Evolutionary conservation across 2,888 invertebrate species (phyloP).

Genomic region (Rhodophaea formosa): DNA sequence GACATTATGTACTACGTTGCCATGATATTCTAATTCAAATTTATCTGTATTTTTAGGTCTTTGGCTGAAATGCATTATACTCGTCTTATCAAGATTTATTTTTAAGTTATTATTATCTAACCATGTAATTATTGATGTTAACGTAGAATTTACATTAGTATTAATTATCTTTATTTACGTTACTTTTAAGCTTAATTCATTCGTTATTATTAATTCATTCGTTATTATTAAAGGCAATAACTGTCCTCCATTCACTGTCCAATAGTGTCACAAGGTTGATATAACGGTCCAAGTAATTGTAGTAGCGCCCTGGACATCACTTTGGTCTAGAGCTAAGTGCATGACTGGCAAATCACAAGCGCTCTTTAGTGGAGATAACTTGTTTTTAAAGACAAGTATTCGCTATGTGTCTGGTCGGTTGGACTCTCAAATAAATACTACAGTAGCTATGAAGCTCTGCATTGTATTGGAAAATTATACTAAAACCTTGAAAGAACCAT

Average conservation of each 20-base stretch:
- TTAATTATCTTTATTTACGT: too few species aligned
- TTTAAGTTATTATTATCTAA: too few species aligned
- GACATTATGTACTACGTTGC: too few species aligned
- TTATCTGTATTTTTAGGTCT: too few species aligned
- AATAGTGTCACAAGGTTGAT: constrained; percentile 2
- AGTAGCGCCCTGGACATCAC: not conserved
- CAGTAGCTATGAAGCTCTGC: constrained; percentile 15
- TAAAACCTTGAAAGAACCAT: too few species aligned
- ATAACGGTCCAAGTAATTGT: not conserved
- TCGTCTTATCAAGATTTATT: too few species aligned
- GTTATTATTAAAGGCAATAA: not conserved
- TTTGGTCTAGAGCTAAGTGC: constrained; percentile 32
- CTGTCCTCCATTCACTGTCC: not conserved
- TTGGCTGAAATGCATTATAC: too few species aligned
- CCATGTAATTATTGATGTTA: too few species aligned
- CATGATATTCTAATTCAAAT: too few species aligned
- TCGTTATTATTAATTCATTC: not conserved
- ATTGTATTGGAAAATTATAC: too few species aligned
- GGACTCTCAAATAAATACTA: constrained; percentile 21
- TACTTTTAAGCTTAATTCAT: too few species aligned
- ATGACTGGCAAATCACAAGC: constrained; percentile 49
- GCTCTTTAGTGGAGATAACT: constrained; percentile 40
- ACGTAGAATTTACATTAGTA: too few species aligned
- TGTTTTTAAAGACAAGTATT: constrained; percentile 47
- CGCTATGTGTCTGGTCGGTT: constrained; percentile 29